These are phyloP conservation scores for Drosophila mayri DNA, from an alignment of 1,140 invertebrate species.

Conservation along the genomic window DNA sequence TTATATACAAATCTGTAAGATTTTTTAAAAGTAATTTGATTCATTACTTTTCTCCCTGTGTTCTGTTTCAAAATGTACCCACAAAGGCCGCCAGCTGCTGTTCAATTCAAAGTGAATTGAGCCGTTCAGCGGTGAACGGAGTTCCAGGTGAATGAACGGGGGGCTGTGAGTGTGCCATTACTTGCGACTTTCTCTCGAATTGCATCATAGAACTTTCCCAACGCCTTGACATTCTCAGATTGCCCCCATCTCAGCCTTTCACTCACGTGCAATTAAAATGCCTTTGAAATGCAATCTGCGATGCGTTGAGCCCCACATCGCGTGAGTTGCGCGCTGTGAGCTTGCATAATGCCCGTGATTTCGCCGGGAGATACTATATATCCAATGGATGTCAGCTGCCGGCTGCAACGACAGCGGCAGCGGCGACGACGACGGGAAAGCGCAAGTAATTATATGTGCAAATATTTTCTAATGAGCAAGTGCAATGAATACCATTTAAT, in stretches of 20 bases:
- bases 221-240: conserved; percentile 57
- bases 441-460: conserved; percentile 76
- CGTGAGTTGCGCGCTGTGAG: conserved; percentile 48
- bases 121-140: neutral
- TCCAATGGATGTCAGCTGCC: conserved; percentile 2
- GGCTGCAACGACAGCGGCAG: neutral
- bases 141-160: conserved; percentile 49
- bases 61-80: conserved; percentile 30
- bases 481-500: conserved; percentile 77
- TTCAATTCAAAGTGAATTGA: conserved; percentile 12
- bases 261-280: conserved; percentile 72
- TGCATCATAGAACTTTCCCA: conserved; percentile 59
- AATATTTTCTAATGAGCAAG: conserved; percentile 78
- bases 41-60: neutral
- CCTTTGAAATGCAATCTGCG: conserved; percentile 69
- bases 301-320: conserved; percentile 38
- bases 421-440: conserved; percentile 10
- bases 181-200: conserved; percentile 50
- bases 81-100: conserved; percentile 38
- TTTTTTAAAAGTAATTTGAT: no score
- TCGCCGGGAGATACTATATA: conserved; percentile 17
- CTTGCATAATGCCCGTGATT: conserved; percentile 44
- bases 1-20: neutral
- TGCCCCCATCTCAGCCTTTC: conserved; percentile 12
- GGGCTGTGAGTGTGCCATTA: conserved; percentile 3